Evolutionary conservation across 2,797 vertebrate species (phyloP).

Genomic region (Lagorchestes hirsutus): DNA sequence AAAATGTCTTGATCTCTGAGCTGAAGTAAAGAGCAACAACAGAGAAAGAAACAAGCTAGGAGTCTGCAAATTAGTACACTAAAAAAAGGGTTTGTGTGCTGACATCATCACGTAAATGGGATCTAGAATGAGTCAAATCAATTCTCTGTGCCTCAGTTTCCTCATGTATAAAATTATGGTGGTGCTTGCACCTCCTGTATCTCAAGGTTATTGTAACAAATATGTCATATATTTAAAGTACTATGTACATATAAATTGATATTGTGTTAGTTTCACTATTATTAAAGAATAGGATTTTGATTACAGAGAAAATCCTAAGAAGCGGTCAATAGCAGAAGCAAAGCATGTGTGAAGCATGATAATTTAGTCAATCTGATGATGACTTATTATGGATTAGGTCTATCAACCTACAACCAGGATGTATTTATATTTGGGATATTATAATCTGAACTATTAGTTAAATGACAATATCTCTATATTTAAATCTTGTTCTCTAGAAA

Average conservation of each 20-base stretch:
- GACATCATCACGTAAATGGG: neutral
- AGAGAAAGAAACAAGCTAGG: neutral
- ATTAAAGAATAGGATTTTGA: neutral
- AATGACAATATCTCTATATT: neutral
- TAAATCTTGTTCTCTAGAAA: neutral
- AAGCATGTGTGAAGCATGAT: neutral
- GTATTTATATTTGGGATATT: neutral
- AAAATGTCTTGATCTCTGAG: neutral
- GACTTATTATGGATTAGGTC: neutral
- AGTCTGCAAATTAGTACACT: neutral
- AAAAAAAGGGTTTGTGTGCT: neutral
- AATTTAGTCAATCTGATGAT: neutral
- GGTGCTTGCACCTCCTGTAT: neutral
- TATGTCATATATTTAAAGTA: too few relatives aligned
- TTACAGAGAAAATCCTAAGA: neutral
- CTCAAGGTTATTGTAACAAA: too few relatives aligned
- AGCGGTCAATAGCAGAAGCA: neutral
- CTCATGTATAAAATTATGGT: neutral
- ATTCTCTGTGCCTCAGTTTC: neutral
- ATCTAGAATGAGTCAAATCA: neutral
- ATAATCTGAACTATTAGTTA: neutral
- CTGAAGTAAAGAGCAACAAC: neutral
- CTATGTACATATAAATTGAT: too few relatives aligned
- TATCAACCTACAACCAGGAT: neutral
- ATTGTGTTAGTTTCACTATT: too few relatives aligned